Evolutionary conservation across 2,797 vertebrate genomes (phyloP).

Genomic region (Pterois miles): DNA sequence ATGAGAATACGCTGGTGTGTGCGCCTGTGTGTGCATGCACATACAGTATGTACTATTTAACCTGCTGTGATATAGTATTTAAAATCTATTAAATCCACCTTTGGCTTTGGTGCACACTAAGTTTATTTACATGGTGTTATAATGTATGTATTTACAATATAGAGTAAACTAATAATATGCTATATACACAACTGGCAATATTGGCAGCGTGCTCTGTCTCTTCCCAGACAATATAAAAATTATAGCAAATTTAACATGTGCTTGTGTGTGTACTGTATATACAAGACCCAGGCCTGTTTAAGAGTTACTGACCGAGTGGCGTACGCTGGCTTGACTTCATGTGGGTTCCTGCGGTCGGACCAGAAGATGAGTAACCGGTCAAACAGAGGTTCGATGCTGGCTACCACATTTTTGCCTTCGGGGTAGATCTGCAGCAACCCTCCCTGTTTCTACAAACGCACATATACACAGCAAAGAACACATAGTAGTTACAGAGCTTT

Average conservation of each 20-base stretch:
- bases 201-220: background rate
- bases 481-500: background rate
- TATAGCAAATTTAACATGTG: background rate
- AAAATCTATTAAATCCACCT: background rate
- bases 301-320: conserved; percentile 85
- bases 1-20: no score
- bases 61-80: background rate
- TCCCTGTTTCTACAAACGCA: conserved; percentile 83
- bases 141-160: background rate
- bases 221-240: background rate
- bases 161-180: background rate
- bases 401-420: conserved; percentile 88
- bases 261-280: background rate
- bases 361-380: conserved; percentile 92
- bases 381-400: conserved; percentile 90
- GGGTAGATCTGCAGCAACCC: conserved; percentile 92
- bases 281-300: background rate
- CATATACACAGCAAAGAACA: background rate
- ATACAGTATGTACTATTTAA: background rate
- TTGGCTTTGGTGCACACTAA: background rate
- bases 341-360: conserved; percentile 94
- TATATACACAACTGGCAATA: background rate
- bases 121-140: background rate
- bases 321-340: conserved; percentile 92
- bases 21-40: background rate